A percentile compares a stretch with the other conserved stretches of the same genome.
Evolutionary conservation across 2,113 vertebrate species (phyloP).

Genomic region (Myrmecobius fasciatus): DNA sequence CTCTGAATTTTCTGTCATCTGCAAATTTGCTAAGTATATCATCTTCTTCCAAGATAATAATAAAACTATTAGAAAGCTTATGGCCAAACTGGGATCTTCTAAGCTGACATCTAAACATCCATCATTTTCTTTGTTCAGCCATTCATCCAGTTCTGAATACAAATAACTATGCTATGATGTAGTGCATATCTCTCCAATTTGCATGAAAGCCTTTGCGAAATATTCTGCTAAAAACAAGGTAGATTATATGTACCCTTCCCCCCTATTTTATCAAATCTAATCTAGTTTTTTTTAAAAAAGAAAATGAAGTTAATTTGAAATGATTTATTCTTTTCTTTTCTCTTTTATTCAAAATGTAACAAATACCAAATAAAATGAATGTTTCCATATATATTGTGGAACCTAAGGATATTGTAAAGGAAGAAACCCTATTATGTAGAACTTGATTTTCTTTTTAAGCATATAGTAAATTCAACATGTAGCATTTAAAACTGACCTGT

Average conservation of each 20-base stretch:
- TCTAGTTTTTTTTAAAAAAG: background rate
- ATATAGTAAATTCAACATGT: background rate
- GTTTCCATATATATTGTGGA: background rate
- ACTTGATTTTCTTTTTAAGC: background rate
- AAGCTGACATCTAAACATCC: background rate
- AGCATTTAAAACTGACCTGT: background rate
- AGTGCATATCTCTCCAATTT: background rate
- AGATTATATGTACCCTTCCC: background rate
- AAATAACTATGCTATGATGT: background rate
- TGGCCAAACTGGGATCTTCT: background rate
- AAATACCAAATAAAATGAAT: background rate
- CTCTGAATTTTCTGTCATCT: background rate
- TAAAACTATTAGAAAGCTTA: background rate
- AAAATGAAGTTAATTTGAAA: background rate
- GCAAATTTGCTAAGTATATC: background rate
- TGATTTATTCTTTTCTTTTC: background rate
- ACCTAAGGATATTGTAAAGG: background rate
- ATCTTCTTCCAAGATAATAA: background rate
- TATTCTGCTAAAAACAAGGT: background rate
- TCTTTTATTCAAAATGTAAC: background rate
- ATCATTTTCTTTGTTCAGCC: background rate
- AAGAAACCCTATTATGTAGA: background rate
- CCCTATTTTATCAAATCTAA: background rate
- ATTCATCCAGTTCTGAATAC: background rate
- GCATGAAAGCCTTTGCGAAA: background rate